phyloP scores from a whole-genome alignment of 2,888 invertebrate genomes.

The Hydrotaea cyrtoneurina region DNA sequence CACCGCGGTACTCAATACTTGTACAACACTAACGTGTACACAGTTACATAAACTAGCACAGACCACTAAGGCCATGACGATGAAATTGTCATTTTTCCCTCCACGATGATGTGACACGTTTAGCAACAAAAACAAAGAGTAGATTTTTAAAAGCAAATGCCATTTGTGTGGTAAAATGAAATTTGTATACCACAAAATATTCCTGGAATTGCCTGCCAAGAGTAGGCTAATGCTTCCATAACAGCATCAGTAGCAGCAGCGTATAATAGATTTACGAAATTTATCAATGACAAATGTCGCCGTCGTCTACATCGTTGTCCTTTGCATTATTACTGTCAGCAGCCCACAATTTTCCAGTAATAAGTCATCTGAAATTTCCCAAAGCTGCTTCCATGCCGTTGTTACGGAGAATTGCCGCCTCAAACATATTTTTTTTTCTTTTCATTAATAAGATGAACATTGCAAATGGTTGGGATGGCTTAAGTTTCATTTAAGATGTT shows the following conservation, averaged over 20 bases:
- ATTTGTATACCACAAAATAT: background rate
- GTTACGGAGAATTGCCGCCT: background rate
- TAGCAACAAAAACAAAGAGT: no score
- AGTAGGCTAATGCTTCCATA: slow-evolving; percentile 9
- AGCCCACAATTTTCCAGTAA: background rate
- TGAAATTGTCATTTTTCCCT: background rate
- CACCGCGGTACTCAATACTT: no score
- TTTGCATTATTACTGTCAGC: background rate
- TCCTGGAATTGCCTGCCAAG: background rate
- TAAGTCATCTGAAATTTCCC: background rate
- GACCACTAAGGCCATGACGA: background rate
- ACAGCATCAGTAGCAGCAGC: no score
- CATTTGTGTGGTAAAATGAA: background rate
- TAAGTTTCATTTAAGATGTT: no score
- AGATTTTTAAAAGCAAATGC: background rate
- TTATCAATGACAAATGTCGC: slow-evolving; percentile 15
- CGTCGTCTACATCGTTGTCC: background rate
- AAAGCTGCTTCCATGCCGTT: background rate
- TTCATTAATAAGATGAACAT: background rate
- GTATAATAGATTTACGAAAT: slow-evolving; percentile 11
- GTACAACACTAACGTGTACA: no score
- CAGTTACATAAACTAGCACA: no score
- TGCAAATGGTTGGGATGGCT: background rate
- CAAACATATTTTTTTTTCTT: background rate
- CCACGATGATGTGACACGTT: background rate